Evolutionary conservation across 1,140 invertebrate genomes (phyloP).

Genomic region (Dufourea novaeangliae): DNA sequence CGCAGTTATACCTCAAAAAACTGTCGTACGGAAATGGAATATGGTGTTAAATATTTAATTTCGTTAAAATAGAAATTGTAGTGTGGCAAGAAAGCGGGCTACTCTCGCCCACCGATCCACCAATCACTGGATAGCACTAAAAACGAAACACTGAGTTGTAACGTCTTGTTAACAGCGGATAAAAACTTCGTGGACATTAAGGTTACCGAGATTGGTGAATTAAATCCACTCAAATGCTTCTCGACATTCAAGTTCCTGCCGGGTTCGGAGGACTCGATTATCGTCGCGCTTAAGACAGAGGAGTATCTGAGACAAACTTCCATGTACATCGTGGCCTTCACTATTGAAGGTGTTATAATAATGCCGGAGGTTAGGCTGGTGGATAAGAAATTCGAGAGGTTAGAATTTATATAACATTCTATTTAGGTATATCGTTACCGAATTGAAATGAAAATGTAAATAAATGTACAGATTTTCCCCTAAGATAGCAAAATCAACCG

Average conservation of each 20-base stretch:
- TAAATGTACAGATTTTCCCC: slow-evolving; percentile 58
- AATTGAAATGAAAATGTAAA: slow-evolving; percentile 59
- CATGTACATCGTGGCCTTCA: slow-evolving; percentile 95
- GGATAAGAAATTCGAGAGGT: slow-evolving; percentile 97
- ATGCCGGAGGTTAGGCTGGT: slow-evolving; percentile 92
- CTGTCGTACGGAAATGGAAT: too few relatives aligned
- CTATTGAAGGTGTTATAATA: slow-evolving; percentile 90
- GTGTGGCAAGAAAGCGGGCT: too few relatives aligned
- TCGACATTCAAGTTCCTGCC: slow-evolving; percentile 99
- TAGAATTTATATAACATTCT: slow-evolving; percentile 94
- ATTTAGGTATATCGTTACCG: slow-evolving; percentile 31
- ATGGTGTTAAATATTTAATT: too few relatives aligned
- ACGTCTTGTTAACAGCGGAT: slow-evolving; percentile 92
- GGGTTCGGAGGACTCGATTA: slow-evolving; percentile 91
- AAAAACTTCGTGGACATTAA: slow-evolving; percentile 89
- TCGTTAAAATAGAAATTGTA: too few relatives aligned
- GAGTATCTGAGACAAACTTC: slow-evolving; percentile 94
- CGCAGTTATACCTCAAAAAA: too few relatives aligned
- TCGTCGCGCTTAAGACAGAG: slow-evolving; percentile 97
- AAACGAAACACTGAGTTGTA: slow-evolving; percentile 96
- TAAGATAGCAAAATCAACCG: too few relatives aligned
- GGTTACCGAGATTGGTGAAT: slow-evolving; percentile 85
- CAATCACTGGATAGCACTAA: too few relatives aligned
- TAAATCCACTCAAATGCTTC: slow-evolving; percentile 92
- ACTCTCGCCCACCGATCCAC: too few relatives aligned